phyloP scores from a whole-genome alignment of 2,113 vertebrate species.

The Monarcha castaneiventris region DNA sequence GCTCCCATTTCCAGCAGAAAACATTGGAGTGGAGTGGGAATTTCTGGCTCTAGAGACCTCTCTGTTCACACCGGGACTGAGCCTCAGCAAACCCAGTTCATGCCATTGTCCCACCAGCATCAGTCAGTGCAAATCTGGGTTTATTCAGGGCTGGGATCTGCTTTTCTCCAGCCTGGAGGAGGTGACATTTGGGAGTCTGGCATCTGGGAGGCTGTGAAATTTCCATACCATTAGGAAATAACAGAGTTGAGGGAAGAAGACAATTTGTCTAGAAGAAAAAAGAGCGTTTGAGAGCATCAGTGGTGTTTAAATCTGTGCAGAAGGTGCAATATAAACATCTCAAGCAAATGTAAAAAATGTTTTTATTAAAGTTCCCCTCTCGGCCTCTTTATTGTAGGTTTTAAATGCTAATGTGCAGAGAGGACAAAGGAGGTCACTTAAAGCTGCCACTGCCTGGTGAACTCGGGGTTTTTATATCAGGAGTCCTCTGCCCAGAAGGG shows the following conservation, averaged over 20 bases:
- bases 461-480: neutral
- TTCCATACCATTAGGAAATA: neutral
- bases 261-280: neutral
- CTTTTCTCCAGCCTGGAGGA: neutral
- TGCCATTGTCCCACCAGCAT: neutral
- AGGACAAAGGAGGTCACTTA: conserved; percentile 17
- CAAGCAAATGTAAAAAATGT: neutral
- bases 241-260: neutral
- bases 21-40: neutral
- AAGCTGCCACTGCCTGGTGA: conserved; percentile 9
- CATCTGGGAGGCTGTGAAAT: neutral
- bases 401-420: conserved; percentile 32
- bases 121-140: neutral
- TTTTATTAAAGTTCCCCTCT: conserved; percentile 49
- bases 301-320: neutral
- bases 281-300: neutral
- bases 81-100: neutral
- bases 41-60: neutral
- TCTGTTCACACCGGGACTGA: neutral
- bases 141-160: neutral
- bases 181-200: neutral
- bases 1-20: neutral
- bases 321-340: neutral
- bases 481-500: neutral
- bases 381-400: conserved; percentile 35